Conservation (phyloP, 2,113 vertebrate genomes). For the Barbus barbus region DNA sequence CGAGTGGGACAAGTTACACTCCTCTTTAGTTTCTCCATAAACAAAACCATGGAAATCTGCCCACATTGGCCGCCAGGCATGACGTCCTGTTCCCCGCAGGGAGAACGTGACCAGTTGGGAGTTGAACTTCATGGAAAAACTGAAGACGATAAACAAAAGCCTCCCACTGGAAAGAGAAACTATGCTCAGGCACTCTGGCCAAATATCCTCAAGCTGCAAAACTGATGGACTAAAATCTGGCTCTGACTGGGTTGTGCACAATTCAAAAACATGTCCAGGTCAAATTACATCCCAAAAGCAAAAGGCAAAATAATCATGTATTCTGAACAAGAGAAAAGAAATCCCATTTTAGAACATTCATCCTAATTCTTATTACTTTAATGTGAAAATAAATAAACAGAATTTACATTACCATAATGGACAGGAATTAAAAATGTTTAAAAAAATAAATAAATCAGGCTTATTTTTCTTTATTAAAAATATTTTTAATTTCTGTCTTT, state of each 20-base stretch:
- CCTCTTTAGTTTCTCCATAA: slow-evolving; percentile 40
- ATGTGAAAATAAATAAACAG: not conserved
- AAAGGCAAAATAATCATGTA: not conserved
- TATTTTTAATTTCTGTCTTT: not conserved
- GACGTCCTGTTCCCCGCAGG: slow-evolving; percentile 6
- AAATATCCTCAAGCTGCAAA: not conserved
- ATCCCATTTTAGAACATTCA: not conserved
- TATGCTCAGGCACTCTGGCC: not conserved
- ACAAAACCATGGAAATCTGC: slow-evolving; percentile 18
- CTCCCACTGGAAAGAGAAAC: not conserved
- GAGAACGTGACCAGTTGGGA: slow-evolving; percentile 21
- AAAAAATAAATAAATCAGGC: not conserved
- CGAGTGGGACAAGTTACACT: not conserved
- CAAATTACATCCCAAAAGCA: not conserved
- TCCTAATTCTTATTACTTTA: not conserved
- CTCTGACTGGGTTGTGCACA: not conserved
- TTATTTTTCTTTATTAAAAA: not conserved
- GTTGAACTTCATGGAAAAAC: slow-evolving; percentile 7
- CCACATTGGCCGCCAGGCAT: not conserved
- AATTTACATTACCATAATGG: not conserved
- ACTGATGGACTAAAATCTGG: not conserved
- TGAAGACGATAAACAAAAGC: not conserved
- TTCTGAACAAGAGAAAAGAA: not conserved
- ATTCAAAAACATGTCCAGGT: not conserved
- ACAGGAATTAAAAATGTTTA: not conserved